Evolutionary conservation across 2,888 invertebrate species (phyloP), one percentile per base, ranked within the genome.

Genomic region (Physocephala rufipes): DNA sequence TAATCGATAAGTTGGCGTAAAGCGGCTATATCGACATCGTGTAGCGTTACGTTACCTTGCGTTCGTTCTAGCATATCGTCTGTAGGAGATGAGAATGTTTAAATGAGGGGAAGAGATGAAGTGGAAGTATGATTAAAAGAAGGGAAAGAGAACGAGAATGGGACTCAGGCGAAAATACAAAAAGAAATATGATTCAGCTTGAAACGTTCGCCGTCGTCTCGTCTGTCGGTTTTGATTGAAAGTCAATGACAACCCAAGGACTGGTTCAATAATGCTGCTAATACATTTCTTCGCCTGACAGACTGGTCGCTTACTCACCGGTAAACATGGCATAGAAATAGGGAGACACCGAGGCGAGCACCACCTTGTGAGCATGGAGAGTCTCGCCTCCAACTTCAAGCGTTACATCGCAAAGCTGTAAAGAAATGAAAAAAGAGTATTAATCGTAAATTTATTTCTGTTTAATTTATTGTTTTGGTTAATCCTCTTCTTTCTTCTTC

Each of bases 341-440:
- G 26, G 92, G 90, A 82, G 91, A 91, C 80, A 91, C 90, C 62
- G 93, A 91, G 53, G 93, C 92, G 82, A 93, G 87, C 69, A 93
- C 91, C 77, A 93, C 90, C 84, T 90, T 90, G 85, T 93, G 93
- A 67, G 92, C 92, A 79, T 89, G 88, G 82, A 92, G 89, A 75
- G 88, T 88, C 78, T 91, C 90, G 76, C 89, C 88, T 71, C 90
- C 91, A 77, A 91, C 90, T 79, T 89, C 88, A 84, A 93, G 88
- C 68, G 89, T 89, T 76, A 93, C 90, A 80, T 86, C 86, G 79
- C 86, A 86, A 58, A 86, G 81, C 85, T 86, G 78, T 53, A 76
- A 75, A 26, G 58, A 58, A 58, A 9, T 4, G 58, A 58, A 28
- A 53, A 53, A 3, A 53, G n/a, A 58, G 58, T 24, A 24, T 26